Evolutionary conservation across 2,113 vertebrate species (phyloP).

Genomic region (Phrynocephalus versicolor): DNA sequence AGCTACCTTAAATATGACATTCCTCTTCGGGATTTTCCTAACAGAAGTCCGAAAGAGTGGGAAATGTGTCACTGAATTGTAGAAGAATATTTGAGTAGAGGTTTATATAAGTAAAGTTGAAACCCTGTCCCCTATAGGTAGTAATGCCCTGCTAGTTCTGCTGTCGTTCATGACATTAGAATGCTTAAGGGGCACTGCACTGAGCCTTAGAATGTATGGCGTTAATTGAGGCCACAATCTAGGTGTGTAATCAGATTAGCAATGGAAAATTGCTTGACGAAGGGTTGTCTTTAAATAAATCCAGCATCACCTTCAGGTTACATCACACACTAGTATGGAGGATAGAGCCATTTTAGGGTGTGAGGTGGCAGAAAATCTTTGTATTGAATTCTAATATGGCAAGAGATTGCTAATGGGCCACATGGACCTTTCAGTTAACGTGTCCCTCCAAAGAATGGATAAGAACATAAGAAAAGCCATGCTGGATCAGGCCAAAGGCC

Average conservation of each 20-base stretch:
- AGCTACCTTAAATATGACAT: background rate
- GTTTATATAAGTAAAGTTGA: background rate
- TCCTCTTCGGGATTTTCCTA: background rate
- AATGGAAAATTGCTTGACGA: background rate
- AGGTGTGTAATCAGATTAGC: background rate
- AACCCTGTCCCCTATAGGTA: background rate
- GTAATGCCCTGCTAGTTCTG: background rate
- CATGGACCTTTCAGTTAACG: background rate
- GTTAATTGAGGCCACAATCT: background rate
- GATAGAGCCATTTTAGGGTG: background rate
- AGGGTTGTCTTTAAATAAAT: background rate
- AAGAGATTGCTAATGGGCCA: background rate
- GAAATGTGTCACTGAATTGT: background rate
- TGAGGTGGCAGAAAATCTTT: background rate
- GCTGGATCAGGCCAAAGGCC: too few relatives aligned
- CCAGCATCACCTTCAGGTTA: background rate
- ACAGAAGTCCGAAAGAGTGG: background rate
- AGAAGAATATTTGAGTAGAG: background rate
- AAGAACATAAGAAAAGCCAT: too few relatives aligned
- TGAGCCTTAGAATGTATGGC: background rate
- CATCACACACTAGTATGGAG: background rate
- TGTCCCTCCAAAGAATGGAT: background rate
- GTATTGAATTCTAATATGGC: background rate
- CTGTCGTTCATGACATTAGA: background rate
- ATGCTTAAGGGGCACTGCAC: background rate